Evolutionary conservation across 2,797 vertebrate genomes (phyloP), one percentile per base, ranked within the genome.

Genomic region (Chrysocyon brachyurus): DNA sequence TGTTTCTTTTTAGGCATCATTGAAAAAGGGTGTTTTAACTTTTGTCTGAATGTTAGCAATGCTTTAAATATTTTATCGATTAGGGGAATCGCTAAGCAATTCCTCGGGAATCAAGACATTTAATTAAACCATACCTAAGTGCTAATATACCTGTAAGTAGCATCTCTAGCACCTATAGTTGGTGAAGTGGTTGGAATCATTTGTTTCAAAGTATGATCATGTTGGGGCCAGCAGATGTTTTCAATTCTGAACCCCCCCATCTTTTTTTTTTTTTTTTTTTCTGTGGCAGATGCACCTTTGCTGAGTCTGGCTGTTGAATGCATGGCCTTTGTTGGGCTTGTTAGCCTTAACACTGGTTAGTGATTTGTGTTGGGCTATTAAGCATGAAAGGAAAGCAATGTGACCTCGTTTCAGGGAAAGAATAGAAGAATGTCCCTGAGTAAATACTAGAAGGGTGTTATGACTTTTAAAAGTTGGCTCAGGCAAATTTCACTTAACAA

Each of bases 341-440:
- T 94, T 72, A 91, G 64, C 73, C 79, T 95, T 75, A 73, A 90
- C 52, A 26, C 79, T 82, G 33, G 17, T 46, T 87, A 85, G 84
- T 97, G 97, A 97, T 97, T 96, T 96, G 91, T 87, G 49, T 54
- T 68, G 49, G 31, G 36, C 68, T 84, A 14, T 95, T 90, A 93
- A 96, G 72, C 77, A 61, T 90, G 81, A 95, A 97, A 97, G 36
- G 24, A 92, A 96, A 98, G 84, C 86, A 46, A 15, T 66, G 52
- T 40, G 64, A 40, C 83, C 28, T 90, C 85, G 89, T 73, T 78
- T 79, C 31, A 92, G 77, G 77, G 70, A 93, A 97, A 93, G 68
- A 93, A 86, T 84, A 97, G 92, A 94, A 96, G 87, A 97, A 90
- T 91, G 36, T 94, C 91, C 91, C 66, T 73, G 87, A 93, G 87